These are phyloP conservation scores for Chelidonichthys spinosus DNA, from an alignment of 2,797 vertebrate species.

Conservation along the genomic window DNA sequence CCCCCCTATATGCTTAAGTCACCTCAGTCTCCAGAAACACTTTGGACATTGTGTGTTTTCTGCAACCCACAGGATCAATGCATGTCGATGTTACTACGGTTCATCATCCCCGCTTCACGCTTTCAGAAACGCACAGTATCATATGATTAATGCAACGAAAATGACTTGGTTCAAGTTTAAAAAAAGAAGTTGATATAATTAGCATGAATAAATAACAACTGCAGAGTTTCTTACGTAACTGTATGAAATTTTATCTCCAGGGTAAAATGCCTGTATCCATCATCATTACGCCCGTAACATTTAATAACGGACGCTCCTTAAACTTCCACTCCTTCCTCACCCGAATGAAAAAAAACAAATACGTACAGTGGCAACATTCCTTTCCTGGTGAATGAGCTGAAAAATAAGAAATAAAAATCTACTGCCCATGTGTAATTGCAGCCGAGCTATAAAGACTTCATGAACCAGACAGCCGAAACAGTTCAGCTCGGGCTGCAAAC, in stretches of 20 bases:
- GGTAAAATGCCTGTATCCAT: neutral
- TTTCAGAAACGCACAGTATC: neutral
- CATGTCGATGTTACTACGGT: no score
- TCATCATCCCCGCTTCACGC: neutral
- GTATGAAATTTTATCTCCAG: neutral
- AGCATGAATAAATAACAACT: neutral
- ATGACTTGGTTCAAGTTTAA: neutral
- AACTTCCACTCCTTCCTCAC: neutral
- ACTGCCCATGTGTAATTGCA: neutral
- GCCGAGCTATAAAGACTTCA: neutral
- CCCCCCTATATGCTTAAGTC: neutral
- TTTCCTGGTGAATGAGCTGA: neutral
- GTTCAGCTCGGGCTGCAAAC: conserved; percentile 23
- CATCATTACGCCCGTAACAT: neutral
- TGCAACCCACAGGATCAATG: neutral
- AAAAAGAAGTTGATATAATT: neutral
- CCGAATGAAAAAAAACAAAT: neutral
- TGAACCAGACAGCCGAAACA: conserved; percentile 3
- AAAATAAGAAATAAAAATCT: neutral
- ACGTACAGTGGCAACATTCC: neutral
- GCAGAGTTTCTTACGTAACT: no score
- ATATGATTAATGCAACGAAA: neutral
- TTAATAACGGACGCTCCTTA: neutral
- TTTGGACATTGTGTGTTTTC: neutral
- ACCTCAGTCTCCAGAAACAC: neutral